Base-by-base conservation (phyloP, 53 echinoderm and acorn worm species). In the Echinometra lucunter region DNA sequence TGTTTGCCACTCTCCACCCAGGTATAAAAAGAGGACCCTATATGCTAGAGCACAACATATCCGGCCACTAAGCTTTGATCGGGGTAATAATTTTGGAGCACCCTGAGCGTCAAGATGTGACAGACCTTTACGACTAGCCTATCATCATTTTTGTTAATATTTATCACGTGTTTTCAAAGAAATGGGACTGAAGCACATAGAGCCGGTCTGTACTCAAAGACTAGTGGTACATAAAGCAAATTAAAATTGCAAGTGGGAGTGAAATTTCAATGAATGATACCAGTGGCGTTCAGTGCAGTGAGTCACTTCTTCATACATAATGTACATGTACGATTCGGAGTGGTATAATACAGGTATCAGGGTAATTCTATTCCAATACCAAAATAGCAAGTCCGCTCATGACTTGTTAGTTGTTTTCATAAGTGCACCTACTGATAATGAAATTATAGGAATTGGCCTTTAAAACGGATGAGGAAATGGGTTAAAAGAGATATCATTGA, bases 171-270 rank as follows among this genome's bases (percentile, higher is more conserved):
- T 53, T 53, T 53, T 53, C 5, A 11, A 0, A 11, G 13, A 53
- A 53, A 1, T 53, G 53, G 13, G 53, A 53, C 53, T 53, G 4
- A 9, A 4, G 53, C 5, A 53, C 63, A 63, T 12, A 12, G 63
- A 63, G 63, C 17, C 4, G 63, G 63, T 63, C 63, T 63, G 63
- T 23, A 63, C 63, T 63, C 63, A 40, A 16, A 78, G 78, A 78
- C 78, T 78, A 78, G 30, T 85, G 49, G 1, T 85, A 47, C 49
- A 45, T 81, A 85, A n/a, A 85, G 85, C 85, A 49, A 45, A 85
- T 85, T 85, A 78, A 78, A 72, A 78, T 42, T 44, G n/a, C 30
- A 49, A 85, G 85, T 38, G 85, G 45, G 85, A 85, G 85, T 85
- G 85, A 45, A 44, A 37, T 23, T 7, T 85, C 85, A 85, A n/a